Evolutionary conservation across 2,113 vertebrate species (phyloP), one percentile per base, ranked within the genome.

Genomic region (Sinocyclocheilus grahami): DNA sequence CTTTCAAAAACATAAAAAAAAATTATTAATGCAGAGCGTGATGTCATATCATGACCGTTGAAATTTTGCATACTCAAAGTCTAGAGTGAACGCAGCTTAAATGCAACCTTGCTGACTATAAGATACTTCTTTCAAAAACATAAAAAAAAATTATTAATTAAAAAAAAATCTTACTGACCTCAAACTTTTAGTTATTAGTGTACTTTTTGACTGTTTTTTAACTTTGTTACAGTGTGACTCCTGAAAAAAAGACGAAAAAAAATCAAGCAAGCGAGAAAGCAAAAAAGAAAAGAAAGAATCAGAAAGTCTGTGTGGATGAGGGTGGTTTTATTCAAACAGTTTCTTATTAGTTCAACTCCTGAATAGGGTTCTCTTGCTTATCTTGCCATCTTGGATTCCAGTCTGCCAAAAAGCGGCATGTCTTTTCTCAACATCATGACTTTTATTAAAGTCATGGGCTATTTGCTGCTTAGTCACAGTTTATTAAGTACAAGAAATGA

Each of bases 381-480:
- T 46, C 46, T 76, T 76, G n/a, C 22, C 11, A 51, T 76, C 46
- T 76, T 51, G 22, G 12, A 76, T 51, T 75, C 22, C 10, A 48
- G 72, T n/a, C 76, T 58, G 16, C 27, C 24, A 78, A 78, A 58
- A 79, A 37, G 77, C 53, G 13, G 53, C 48, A 46, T 74, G 71
- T 51, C n/a, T 76, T 48, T 76, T 76, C n/a, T 76, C 22, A 51
- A 46, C 74, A 76, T 75, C 42, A 76, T 76, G 74, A 27, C 74
- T 77, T 79, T 62, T 39, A 79, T 62, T 62, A 79, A 16, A 82
- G 46, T n/a, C 78, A 79, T 37, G 55, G 78, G 55, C 27, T 60
- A 3, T 51, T 27, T 77, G 22, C 42, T 62, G 78, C 20, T 79
- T 62, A 62, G 55, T 79, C 78, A 42, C 11, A 37, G 53, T 79